phyloP scores from a whole-genome alignment of 2,888 invertebrate genomes.

The Pyrrhia umbra region DNA sequence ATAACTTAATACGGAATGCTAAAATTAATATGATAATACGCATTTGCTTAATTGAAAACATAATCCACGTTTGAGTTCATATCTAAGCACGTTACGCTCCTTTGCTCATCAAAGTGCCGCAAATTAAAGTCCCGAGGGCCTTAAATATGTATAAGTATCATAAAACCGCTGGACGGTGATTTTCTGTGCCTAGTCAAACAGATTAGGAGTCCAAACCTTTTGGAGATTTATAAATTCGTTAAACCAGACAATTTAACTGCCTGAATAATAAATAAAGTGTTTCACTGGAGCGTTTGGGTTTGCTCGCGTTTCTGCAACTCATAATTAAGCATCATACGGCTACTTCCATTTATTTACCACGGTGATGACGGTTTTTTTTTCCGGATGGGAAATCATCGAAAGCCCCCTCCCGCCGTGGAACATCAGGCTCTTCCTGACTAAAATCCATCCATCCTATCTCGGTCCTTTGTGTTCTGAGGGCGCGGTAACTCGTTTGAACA shows the following conservation, averaged over 20 bases:
- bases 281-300: slow-evolving; percentile 13
- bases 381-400: no score
- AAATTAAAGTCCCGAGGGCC: slow-evolving; percentile 46
- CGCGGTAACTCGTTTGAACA: no score
- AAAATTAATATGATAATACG: slow-evolving; percentile 24
- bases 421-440: no score
- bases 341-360: slow-evolving; percentile 18
- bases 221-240: slow-evolving; percentile 59
- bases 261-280: slow-evolving; percentile 56
- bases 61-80: slow-evolving; percentile 27
- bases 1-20: slow-evolving; percentile 12
- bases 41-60: slow-evolving; percentile 38
- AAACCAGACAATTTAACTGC: slow-evolving; percentile 50
- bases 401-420: no score
- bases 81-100: slow-evolving; percentile 24
- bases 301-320: slow-evolving; percentile 7
- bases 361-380: no score
- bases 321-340: slow-evolving; percentile 14
- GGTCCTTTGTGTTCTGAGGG: no score
- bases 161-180: slow-evolving; percentile 55
- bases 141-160: slow-evolving; percentile 52
- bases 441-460: no score
- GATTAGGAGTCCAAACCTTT: slow-evolving; percentile 58
- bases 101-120: slow-evolving; percentile 51
- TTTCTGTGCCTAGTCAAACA: slow-evolving; percentile 58